A percentile compares a stretch with the other conserved stretches of the same genome.
These are phyloP conservation scores for Motacilla alba DNA, from an alignment of 2,113 vertebrate species.

Conservation along the genomic window DNA sequence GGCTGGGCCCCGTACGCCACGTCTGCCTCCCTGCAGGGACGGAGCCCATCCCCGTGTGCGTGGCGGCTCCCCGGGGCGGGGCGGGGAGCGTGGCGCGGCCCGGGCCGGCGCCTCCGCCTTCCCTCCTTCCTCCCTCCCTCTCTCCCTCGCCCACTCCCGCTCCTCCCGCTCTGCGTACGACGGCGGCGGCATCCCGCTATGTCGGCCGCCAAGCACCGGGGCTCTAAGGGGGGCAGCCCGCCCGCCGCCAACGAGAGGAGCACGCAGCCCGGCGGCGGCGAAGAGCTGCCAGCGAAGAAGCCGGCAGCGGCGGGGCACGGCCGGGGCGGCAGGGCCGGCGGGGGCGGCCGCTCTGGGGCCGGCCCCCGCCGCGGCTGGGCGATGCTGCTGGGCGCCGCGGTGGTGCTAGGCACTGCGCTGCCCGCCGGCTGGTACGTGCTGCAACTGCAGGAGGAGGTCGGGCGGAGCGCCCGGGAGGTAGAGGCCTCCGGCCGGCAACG, in stretches of 20 bases:
- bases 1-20: not conserved
- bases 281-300: constrained; percentile 68
- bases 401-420: constrained; percentile 57
- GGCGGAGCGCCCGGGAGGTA: constrained; percentile 59
- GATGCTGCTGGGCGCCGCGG: constrained; percentile 42
- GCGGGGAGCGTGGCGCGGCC: not conserved
- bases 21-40: not conserved
- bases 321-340: constrained; percentile 35
- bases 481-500: constrained; percentile 64
- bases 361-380: constrained; percentile 37
- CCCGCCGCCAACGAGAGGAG: constrained; percentile 66
- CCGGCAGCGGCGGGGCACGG: constrained; percentile 7
- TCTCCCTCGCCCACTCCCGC: not conserved
- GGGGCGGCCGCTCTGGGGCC: not conserved
- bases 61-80: not conserved
- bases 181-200: not conserved
- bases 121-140: not conserved
- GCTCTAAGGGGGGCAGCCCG: constrained; percentile 28
- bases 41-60: not conserved
- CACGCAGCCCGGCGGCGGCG: constrained; percentile 54
- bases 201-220: not conserved
- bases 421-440: constrained; percentile 65
- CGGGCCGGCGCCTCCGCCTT: constrained; percentile 62
- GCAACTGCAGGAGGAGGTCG: constrained; percentile 70
- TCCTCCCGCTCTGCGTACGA: not conserved